Percentiles rank a stretch among this genome's conserved stretches.
Conservation (phyloP, 2,113 vertebrate genomes). For the Podarcis cretensis region DNA sequence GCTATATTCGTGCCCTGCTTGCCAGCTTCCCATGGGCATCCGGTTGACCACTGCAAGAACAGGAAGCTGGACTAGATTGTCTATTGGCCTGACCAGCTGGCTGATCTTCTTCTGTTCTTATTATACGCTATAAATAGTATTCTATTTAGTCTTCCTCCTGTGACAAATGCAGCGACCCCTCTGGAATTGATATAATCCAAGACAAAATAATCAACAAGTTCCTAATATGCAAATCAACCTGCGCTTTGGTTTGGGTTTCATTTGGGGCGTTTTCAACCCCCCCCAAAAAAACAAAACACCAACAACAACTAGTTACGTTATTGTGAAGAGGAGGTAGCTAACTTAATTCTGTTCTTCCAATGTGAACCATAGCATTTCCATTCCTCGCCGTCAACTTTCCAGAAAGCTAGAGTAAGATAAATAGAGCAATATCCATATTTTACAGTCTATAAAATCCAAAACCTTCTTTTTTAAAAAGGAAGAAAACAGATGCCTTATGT, state of each 20-base stretch:
- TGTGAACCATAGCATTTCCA: conserved; percentile 61
- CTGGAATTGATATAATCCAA: neutral
- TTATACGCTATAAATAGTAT: no score
- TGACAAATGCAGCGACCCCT: neutral
- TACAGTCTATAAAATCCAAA: conserved; percentile 80
- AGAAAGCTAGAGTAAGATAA: conserved; percentile 78
- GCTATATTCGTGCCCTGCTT: no score
- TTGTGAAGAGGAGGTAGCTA: neutral
- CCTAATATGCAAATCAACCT: neutral
- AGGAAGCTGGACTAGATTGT: no score
- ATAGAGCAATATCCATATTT: conserved; percentile 80
- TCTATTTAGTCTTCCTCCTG: neutral
- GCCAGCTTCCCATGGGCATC: no score
- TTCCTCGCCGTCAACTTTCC: conserved; percentile 68
- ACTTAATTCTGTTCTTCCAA: conserved; percentile 49
- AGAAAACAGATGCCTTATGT: conserved; percentile 66
- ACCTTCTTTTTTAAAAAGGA: conserved; percentile 58
- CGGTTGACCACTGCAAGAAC: no score
- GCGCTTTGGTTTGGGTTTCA: neutral
- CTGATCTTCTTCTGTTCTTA: no score
- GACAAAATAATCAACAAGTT: neutral
- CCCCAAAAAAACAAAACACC: neutral
- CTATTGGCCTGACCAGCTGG: no score
- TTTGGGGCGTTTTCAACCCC: neutral
- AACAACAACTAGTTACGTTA: neutral